phyloP scores from a whole-genome alignment of 1,140 invertebrate species.

The Dendrolimus kikuchii region DNA sequence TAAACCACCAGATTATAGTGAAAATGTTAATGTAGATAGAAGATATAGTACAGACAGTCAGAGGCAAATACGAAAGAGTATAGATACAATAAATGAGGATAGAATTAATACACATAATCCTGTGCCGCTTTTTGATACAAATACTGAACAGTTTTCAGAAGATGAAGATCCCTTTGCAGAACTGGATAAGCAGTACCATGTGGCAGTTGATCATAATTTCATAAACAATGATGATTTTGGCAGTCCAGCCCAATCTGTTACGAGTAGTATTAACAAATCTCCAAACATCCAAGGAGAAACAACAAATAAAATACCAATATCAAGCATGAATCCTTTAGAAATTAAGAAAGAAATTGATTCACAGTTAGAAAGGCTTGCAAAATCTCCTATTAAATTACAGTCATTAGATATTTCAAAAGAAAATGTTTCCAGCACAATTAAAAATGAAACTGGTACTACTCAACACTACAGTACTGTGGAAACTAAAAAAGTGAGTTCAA shows the following conservation, averaged over 20 bases:
- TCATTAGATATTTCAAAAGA: conserved; percentile 2
- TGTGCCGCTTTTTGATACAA: conserved; percentile 33
- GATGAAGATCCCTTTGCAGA: conserved; percentile 63
- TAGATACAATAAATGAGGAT: conserved; percentile 3
- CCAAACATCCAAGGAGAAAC: conserved; percentile 5
- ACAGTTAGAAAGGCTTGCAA: conserved; percentile 26
- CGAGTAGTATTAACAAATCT: too few relatives aligned
- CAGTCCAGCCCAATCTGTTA: conserved; percentile 14
- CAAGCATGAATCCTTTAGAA: conserved; percentile 15
- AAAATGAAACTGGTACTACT: not conserved
- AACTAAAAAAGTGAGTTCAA: conserved; percentile 6
- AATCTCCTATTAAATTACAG: conserved; percentile 22
- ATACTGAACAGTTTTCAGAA: conserved; percentile 37
- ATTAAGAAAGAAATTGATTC: conserved; percentile 31
- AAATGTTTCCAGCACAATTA: not conserved
- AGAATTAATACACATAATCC: conserved; percentile 9
- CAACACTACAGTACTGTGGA: conserved; percentile 2
- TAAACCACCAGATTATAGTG: conserved; percentile 24
- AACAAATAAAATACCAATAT: conserved; percentile 5
- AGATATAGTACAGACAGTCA: conserved; percentile 18
- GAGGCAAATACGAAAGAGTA: conserved; percentile 25
- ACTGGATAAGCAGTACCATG: conserved; percentile 62
- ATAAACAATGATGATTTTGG: conserved; percentile 41
- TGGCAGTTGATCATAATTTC: conserved; percentile 59
- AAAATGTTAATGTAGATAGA: conserved; percentile 8